Conservation (phyloP, 2,888 invertebrate genomes). For the Chrysolina americana region DNA sequence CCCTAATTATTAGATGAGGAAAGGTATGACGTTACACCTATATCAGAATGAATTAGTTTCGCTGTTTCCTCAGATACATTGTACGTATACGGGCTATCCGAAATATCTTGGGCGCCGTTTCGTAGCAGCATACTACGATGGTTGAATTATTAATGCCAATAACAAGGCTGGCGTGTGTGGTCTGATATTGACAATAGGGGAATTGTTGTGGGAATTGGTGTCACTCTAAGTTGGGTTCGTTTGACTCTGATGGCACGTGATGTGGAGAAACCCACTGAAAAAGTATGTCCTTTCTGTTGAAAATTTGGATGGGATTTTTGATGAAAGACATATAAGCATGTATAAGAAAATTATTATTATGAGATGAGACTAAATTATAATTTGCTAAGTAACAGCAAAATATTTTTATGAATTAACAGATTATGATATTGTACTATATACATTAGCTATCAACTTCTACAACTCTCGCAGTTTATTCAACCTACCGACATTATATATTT, state of each 20-base stretch:
- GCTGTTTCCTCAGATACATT: conserved; percentile 51
- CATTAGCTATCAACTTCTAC: too few relatives aligned
- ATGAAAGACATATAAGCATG: too few relatives aligned
- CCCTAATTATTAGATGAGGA: conserved; percentile 63
- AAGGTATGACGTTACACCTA: conserved; percentile 61
- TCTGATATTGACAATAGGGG: conserved; percentile 16
- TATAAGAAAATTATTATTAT: too few relatives aligned
- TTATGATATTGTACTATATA: too few relatives aligned
- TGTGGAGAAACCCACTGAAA: too few relatives aligned
- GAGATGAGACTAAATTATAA: too few relatives aligned
- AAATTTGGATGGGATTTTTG: too few relatives aligned
- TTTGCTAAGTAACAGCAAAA: too few relatives aligned
- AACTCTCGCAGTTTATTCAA: too few relatives aligned
- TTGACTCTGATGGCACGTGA: neutral
- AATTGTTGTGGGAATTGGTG: neutral
- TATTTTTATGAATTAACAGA: too few relatives aligned
- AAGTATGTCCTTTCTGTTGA: too few relatives aligned
- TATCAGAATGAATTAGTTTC: conserved; percentile 61
- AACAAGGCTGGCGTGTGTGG: neutral
- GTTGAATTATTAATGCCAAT: conserved; percentile 35
- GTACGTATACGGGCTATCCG: conserved; percentile 36
- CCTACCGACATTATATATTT: too few relatives aligned
- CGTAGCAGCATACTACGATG: conserved; percentile 17
- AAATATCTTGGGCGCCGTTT: conserved; percentile 14
- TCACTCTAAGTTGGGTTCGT: neutral